Evolutionary conservation across 1,140 invertebrate species (phyloP), one percentile per base, ranked within the genome.

Genomic region (Drosophila asahinai): DNA sequence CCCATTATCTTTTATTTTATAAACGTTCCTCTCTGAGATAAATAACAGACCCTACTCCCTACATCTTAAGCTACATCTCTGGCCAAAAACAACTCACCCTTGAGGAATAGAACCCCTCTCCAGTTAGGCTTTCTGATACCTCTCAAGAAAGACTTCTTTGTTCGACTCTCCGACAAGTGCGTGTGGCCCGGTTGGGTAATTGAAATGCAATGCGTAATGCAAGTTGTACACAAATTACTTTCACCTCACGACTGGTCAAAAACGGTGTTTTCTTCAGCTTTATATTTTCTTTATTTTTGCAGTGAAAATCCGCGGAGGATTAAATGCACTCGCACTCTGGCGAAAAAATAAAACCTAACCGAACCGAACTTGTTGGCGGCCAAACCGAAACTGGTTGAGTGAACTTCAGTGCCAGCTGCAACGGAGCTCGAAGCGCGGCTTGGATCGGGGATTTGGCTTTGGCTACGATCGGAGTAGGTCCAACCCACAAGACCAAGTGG

Each of bases 341-440:
- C 11, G 17, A 43, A 42, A 19, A 45, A 36, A 22, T 6, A n/a
- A 27, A 48, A 40, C 59, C 48, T 42, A 67, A 48, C 9, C 40
- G 63, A 62, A 80, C 77, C 81, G 86, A 87, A 87, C 84, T 68
- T 89, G 84, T 70, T 89, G 81, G 73, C 81, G 61, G 59, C 42
- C 73, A 74, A 87, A 80, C 51, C 47, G 67, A 80, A 87, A 89
- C 81, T 87, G 81, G 84, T 87, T 81, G 73, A 84, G 57, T 87
- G 84, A 84, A 89, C 84, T 81, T 89, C 78, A 49, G 59, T 49
- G 55, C 49, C 55, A 45, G 74, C 66, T 80, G 66, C 72, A 57
- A 52, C 45, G 43, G 30, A 64, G 76, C 75, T 77, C 54, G 38
- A 48, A 68, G 63, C 63, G 15, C 54, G 47, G 43, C 52, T 64